These are phyloP conservation scores for Scaptomyza pallida DNA, from an alignment of 1,140 invertebrate species.

Conservation along the genomic window DNA sequence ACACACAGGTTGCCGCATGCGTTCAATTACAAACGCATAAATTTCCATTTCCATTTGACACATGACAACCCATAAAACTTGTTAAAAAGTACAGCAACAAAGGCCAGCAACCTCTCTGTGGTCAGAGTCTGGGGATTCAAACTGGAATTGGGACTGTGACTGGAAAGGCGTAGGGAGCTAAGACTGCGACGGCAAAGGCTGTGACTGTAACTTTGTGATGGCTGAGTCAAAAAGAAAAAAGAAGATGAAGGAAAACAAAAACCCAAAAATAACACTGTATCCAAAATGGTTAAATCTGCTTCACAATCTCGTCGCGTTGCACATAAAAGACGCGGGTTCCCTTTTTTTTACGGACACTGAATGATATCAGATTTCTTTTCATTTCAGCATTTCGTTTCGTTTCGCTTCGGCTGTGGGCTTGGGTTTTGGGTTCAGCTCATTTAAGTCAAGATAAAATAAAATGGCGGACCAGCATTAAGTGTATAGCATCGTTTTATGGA, in stretches of 20 bases:
- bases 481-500: slow-evolving; percentile 60
- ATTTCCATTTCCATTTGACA: slow-evolving; percentile 83
- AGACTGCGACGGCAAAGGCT: slow-evolving; percentile 29
- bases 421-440: slow-evolving; percentile 21
- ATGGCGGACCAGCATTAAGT: slow-evolving; percentile 62
- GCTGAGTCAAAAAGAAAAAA: slow-evolving; percentile 12
- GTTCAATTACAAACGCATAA: slow-evolving; percentile 84
- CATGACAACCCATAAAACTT: slow-evolving; percentile 83
- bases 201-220: slow-evolving; percentile 1
- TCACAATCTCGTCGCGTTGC: slow-evolving; percentile 65
- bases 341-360: slow-evolving; percentile 65
- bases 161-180: slow-evolving; percentile 34
- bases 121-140: slow-evolving; percentile 23
- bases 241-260: background rate
- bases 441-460: slow-evolving; percentile 47
- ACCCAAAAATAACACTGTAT: slow-evolving; percentile 53
- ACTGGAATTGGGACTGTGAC: slow-evolving; percentile 23
- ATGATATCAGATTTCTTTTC: slow-evolving; percentile 81
- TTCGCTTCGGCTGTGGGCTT: slow-evolving; percentile 45
- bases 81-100: slow-evolving; percentile 80
- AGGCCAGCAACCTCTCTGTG: slow-evolving; percentile 57
- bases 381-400: slow-evolving; percentile 57
- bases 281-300: slow-evolving; percentile 78
- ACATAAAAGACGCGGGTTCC: slow-evolving; percentile 68
- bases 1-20: slow-evolving; percentile 58